Evolutionary conservation across 2,888 invertebrate genomes (phyloP), one percentile per base, ranked within the genome.

Genomic region (Tenthredo scrophulariae): DNA sequence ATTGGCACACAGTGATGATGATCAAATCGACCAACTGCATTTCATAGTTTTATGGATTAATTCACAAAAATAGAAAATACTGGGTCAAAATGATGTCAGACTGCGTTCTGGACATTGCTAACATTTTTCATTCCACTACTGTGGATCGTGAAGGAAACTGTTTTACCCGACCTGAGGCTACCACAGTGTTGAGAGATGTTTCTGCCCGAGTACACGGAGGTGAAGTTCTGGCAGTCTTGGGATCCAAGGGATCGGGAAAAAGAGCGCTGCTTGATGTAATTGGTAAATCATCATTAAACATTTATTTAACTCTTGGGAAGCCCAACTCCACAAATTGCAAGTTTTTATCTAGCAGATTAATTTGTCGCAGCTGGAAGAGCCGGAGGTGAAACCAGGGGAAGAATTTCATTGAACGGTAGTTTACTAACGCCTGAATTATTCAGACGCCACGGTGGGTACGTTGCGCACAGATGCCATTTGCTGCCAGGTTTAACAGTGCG

Each of bases 231-330:
- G 98, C 98, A 50, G 96, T 99, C 85, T 94, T 98, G 65, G 99
- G 99, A 13, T 98, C 98, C 0, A 98, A 98, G 95, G 98, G 98
- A 96, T 98, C 98, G 89, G 99, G 99, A 0, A 99, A 99, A 92
- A 96, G 98, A 50, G 98, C 98, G 0, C 95, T 99, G 3, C 94
- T 99, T 9, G 99, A 99, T 93, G 98, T 99, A 9, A 97, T 99
- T 85, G 93, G 93, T 93, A 89, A 84, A 50, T 40, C 29, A 43
- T 22, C 67, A 33, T 18, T 54, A 1, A 54, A 54, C 54, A n/a
- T 54, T 54, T 6, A 7, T 54, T 7, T 1, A 26, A 40, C 4
- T 58, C 18, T 37, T 58, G n/a, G 37, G n/a, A 13, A 46, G 37
- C 18, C 3, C 15, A 13, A 18, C 9, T 29, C 9, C n/a, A 22